Percentiles rank a stretch among this genome's conserved stretches.
These are phyloP conservation scores for Resseliella maxima DNA, from an alignment of 2,888 invertebrate genomes.

Conservation along the genomic window DNA sequence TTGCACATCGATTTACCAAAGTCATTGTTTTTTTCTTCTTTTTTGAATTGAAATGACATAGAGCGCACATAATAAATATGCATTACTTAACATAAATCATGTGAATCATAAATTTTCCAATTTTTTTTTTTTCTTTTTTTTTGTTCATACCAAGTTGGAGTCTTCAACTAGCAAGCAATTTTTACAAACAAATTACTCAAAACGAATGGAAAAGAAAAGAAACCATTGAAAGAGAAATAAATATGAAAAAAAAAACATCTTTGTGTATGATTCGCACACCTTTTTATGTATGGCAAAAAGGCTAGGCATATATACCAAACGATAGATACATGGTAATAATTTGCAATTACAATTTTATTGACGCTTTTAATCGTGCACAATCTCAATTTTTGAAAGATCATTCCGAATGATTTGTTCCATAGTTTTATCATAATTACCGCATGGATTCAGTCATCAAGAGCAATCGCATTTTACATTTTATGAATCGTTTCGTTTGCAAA, in stretches of 20 bases:
- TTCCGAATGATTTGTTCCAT: neutral
- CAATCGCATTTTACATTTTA: no score
- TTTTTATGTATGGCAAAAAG: neutral
- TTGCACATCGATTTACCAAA: neutral
- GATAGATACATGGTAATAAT: neutral
- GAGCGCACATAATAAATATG: slow-evolving; percentile 8
- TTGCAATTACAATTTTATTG: slow-evolving; percentile 29
- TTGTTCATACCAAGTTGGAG: neutral
- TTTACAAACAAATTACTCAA: no score
- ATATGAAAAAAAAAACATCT: neutral
- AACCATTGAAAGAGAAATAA: no score
- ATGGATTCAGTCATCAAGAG: slow-evolving; percentile 35
- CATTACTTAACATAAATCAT: slow-evolving; percentile 26
- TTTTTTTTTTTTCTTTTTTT: neutral
- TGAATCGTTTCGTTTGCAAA: neutral
- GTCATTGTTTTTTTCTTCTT: neutral
- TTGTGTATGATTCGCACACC: neutral
- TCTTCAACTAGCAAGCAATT: no score
- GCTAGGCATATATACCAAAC: neutral
- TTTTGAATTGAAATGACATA: neutral
- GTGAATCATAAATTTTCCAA: neutral
- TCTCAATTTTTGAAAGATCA: slow-evolving; percentile 15
- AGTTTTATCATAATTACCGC: neutral
- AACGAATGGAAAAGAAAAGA: no score
- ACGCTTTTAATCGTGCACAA: slow-evolving; percentile 34